Evolutionary conservation across 53 echinoderm and acorn worm species (phyloP), one percentile per base, ranked within the genome.

Genomic region (Actinopyga echinites): DNA sequence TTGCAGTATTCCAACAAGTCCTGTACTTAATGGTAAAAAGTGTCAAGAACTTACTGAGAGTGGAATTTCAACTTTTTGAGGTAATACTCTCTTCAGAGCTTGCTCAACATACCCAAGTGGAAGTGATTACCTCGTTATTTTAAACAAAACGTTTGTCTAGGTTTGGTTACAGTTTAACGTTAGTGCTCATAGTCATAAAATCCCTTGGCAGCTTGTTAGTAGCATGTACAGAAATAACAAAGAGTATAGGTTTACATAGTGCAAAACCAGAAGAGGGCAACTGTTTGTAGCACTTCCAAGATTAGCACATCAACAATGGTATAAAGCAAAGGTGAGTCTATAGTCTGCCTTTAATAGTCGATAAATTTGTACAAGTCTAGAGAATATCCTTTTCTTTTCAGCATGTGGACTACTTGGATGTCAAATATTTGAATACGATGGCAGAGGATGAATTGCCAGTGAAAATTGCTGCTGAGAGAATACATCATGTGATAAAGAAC

Each of bases 391-490:
- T 64, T 13, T 64, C 10, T 64, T 64, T 3, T 30, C 88, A 95
- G 78, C 74, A 59, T 40, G 91, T 95, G 35, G 92, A 97, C 2
- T 56, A 86, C 22, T 20, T 97, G 62, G 77, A 56, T 28, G 80
- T 90, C 24, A 79, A 68, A 80, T 75, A 56, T 49, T 89, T 97
- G 74, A 87, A 90, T 32, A 88, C 92, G 0, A 83, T 97, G 64
- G 82, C 84, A 62, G 84, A 86, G 53, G 90, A 90, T 80, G 97
- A 94, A 81, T 89, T 92, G 64, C 83, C 92, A 10, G 90, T 97
- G 21, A 86, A 74, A 84, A 71, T 79, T 30, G 92, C 97, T 12
- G 94, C 86, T 65, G 83, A 85, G 65, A 69, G 88, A 71, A 85
- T 97, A 45, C 83, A 86, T 26, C 63, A 66, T 49, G 87, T 94